These are phyloP conservation scores for Paramuricea clavata DNA, from an alignment of 92 coral and sea anemone genomes.

Conservation along the genomic window DNA sequence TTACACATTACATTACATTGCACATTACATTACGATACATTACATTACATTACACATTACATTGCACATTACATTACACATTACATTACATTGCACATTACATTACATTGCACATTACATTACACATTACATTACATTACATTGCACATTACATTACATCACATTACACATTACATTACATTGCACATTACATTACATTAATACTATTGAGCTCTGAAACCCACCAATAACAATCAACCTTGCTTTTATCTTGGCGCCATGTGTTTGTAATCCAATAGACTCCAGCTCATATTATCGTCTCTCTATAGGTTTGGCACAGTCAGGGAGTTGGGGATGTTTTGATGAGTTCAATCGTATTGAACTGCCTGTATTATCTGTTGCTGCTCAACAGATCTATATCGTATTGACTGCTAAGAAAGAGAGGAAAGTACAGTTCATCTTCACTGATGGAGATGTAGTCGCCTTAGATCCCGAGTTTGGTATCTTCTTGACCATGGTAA, in stretches of 20 bases:
- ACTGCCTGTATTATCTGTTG: constrained; percentile 98
- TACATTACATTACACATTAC: too few species aligned
- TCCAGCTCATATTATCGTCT: background rate
- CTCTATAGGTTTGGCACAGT: constrained; percentile 90
- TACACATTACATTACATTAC: too few species aligned
- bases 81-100: too few species aligned
- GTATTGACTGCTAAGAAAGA: constrained; percentile 98
- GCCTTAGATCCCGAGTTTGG: constrained; percentile 99
- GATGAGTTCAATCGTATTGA: constrained; percentile 99
- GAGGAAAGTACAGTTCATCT: constrained; percentile 84
- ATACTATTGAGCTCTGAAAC: too few species aligned
- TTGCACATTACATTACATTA: too few species aligned
- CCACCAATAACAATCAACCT: background rate
- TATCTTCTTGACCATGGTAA: constrained; percentile 98
- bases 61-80: too few species aligned
- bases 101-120: too few species aligned
- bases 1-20: too few species aligned
- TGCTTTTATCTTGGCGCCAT: background rate
- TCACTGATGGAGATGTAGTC: constrained; percentile 98
- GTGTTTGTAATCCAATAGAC: background rate
- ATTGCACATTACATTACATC: too few species aligned
- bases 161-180: too few species aligned
- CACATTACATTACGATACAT: too few species aligned
- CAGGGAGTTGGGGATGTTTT: constrained; percentile 99
- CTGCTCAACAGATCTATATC: constrained; percentile 99